phyloP scores from a whole-genome alignment of 2,797 vertebrate species.

The Phataginus tricuspis region DNA sequence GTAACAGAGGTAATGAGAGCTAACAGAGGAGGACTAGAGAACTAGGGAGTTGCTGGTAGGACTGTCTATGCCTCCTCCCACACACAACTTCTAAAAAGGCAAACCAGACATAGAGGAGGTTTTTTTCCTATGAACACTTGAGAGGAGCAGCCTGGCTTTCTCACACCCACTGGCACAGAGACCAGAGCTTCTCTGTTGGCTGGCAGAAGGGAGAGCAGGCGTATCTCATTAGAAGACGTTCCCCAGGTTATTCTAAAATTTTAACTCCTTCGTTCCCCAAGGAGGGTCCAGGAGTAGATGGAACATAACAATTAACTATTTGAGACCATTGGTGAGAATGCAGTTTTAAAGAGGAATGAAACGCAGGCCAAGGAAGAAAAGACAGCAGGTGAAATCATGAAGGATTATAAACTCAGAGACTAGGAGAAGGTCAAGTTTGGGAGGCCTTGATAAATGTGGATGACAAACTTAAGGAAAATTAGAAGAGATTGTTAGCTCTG shows the following conservation, averaged over 20 bases:
- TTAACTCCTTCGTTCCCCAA: background rate
- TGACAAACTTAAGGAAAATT: background rate
- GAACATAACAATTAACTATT: background rate
- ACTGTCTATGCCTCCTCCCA: background rate
- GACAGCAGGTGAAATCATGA: background rate
- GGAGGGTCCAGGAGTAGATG: background rate
- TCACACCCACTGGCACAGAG: background rate
- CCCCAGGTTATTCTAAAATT: background rate
- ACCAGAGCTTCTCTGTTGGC: background rate
- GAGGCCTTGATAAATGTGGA: background rate
- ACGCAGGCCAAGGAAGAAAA: background rate
- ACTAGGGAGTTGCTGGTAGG: background rate
- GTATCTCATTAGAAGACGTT: background rate
- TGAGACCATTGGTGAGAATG: background rate
- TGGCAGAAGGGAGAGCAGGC: background rate
- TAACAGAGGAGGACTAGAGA: background rate
- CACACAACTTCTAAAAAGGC: background rate
- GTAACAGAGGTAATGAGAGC: background rate
- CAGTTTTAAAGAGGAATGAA: background rate
- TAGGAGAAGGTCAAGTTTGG: background rate
- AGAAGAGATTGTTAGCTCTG: background rate
- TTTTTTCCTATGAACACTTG: background rate
- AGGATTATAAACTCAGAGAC: background rate
- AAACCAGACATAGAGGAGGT: background rate
- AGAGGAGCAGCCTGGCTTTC: background rate